Conservation (phyloP, 2,113 vertebrate species). For the Ranitomeya variabilis region DNA sequence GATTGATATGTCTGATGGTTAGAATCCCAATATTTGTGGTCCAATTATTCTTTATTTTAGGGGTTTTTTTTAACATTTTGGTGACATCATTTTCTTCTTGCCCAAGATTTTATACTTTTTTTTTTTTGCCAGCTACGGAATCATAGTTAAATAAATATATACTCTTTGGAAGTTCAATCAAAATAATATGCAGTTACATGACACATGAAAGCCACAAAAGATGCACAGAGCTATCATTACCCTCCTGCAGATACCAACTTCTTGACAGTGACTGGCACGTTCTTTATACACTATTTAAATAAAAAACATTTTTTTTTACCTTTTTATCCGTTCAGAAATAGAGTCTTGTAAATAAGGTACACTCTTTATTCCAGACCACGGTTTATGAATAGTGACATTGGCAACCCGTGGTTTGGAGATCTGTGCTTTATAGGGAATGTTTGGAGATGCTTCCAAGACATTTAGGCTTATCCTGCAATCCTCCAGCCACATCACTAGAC, state of each 20-base stretch:
- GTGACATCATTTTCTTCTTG: slow-evolving; percentile 24
- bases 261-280: slow-evolving; percentile 27
- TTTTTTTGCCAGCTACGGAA: not conserved
- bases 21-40: not conserved
- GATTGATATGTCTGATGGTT: not conserved
- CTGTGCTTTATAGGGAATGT: slow-evolving; percentile 35
- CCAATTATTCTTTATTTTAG: not conserved
- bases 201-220: slow-evolving; percentile 43
- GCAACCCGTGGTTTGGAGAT: slow-evolving; percentile 45
- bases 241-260: slow-evolving; percentile 19
- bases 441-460: slow-evolving; percentile 35
- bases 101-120: not conserved
- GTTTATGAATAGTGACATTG: slow-evolving; percentile 46
- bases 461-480: slow-evolving; percentile 47
- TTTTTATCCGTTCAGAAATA: slow-evolving; percentile 40
- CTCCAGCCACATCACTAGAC: slow-evolving; percentile 37
- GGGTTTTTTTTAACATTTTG: not conserved
- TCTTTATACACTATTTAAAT: slow-evolving; percentile 35
- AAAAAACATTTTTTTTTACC: slow-evolving; percentile 36
- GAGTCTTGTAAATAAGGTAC: slow-evolving; percentile 43
- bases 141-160: slow-evolving; percentile 44
- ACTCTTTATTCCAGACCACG: slow-evolving; percentile 32
- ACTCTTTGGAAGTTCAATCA: slow-evolving; percentile 23
- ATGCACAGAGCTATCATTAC: slow-evolving; percentile 39
- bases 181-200: slow-evolving; percentile 49